Percentiles rank a stretch among this genome's conserved stretches.
These are phyloP conservation scores for Catonia carolina DNA, from an alignment of 2,888 invertebrate genomes.

Conservation along the genomic window DNA sequence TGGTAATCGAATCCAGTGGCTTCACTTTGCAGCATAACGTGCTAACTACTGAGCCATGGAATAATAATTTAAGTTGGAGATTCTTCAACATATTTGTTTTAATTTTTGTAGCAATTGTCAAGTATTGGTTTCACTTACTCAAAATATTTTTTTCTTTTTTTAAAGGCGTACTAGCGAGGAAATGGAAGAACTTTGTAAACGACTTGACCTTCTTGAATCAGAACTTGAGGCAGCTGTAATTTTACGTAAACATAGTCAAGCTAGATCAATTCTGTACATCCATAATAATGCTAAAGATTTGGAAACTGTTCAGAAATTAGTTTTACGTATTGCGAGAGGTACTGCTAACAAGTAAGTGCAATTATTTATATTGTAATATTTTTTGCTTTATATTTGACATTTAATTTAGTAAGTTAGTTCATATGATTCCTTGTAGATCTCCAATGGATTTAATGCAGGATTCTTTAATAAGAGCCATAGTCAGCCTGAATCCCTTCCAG, in stretches of 20 bases:
- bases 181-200: slow-evolving; percentile 30
- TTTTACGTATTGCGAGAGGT: slow-evolving; percentile 43
- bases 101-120: too few relatives aligned
- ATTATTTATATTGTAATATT: not conserved
- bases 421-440: not conserved
- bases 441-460: not conserved
- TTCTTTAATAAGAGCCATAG: not conserved
- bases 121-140: too few relatives aligned
- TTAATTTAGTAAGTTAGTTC: not conserved
- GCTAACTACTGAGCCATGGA: too few relatives aligned
- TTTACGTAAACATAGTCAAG: slow-evolving; percentile 46
- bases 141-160: not conserved
- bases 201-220: slow-evolving; percentile 47
- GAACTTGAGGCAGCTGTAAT: slow-evolving; percentile 49
- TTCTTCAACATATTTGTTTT: too few relatives aligned
- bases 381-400: not conserved
- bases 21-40: too few relatives aligned
- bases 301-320: slow-evolving; percentile 39
- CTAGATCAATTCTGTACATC: slow-evolving; percentile 47
- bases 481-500: too few relatives aligned
- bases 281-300: slow-evolving; percentile 42
- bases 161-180: not conserved
- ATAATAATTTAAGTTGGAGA: too few relatives aligned
- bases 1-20: too few relatives aligned
- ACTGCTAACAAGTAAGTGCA: slow-evolving; percentile 40